These are phyloP conservation scores for Scortum barcoo DNA, from an alignment of 2,113 vertebrate species.

Conservation along the genomic window DNA sequence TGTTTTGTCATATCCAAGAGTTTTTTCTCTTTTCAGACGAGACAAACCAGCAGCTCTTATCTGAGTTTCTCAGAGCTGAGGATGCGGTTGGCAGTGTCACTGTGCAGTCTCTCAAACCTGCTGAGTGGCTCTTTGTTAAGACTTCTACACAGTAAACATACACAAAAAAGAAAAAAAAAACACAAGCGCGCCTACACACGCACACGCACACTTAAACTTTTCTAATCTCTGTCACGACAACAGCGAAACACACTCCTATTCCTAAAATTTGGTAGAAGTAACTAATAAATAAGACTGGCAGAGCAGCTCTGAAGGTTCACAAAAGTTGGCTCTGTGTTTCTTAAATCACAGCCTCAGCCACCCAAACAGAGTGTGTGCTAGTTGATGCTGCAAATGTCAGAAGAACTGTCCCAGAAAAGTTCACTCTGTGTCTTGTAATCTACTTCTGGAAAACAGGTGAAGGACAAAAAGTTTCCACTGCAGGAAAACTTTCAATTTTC, in stretches of 20 bases:
- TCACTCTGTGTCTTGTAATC: not conserved
- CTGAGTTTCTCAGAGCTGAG: constrained; percentile 27
- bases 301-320: not conserved
- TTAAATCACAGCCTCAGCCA: constrained; percentile 5
- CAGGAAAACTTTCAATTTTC: constrained; percentile 29
- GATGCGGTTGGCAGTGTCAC: constrained; percentile 35
- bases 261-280: not conserved
- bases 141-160: constrained; percentile 11
- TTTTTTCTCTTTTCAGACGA: constrained; percentile 35
- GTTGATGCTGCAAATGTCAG: constrained; percentile 9
- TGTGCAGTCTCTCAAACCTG: constrained; percentile 47
- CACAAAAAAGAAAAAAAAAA: no score
- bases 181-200: no score
- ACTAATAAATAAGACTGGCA: constrained; percentile 8
- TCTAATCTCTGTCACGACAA: constrained; percentile 20
- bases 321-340: constrained; percentile 1
- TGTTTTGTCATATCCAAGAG: not conserved
- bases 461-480: constrained; percentile 19
- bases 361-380: not conserved
- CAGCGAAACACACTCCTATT: constrained; percentile 18
- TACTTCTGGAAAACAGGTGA: not conserved
- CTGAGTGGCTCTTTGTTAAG: constrained; percentile 49
- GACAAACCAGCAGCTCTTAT: constrained; percentile 44
- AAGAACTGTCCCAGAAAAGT: constrained; percentile 16
- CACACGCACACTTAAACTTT: constrained; percentile 17